Conservation (phyloP, 1,140 invertebrate species). For the Zaprionus kolodkinae region DNA sequence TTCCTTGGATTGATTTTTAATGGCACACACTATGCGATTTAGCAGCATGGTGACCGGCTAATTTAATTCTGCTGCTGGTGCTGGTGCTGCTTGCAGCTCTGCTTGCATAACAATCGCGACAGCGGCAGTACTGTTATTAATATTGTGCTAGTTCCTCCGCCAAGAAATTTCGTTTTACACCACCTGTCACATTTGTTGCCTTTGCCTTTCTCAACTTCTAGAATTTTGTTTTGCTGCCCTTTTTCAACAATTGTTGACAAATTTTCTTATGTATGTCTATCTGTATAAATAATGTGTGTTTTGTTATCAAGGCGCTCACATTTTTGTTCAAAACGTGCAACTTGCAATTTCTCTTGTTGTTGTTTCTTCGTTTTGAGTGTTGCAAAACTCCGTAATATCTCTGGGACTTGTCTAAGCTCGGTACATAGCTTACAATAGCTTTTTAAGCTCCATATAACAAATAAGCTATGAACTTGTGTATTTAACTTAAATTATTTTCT, state of each 20-base stretch:
- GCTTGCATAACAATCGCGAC: constrained; percentile 45
- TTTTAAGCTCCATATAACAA: not conserved
- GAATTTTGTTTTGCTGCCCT: constrained; percentile 53
- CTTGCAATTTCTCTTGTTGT: constrained; percentile 53
- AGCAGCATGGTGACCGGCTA: constrained; percentile 70
- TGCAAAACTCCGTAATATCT: constrained; percentile 25
- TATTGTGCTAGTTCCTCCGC: constrained; percentile 54
- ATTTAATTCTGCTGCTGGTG: constrained; percentile 47
- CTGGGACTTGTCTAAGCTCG: constrained; percentile 13
- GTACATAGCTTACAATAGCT: constrained; percentile 8
- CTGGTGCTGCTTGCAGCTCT: constrained; percentile 41
- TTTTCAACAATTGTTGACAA: constrained; percentile 35
- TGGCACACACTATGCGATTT: constrained; percentile 74
- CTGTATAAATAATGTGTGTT: constrained; percentile 18
- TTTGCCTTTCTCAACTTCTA: constrained; percentile 42
- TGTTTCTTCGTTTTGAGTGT: constrained; percentile 23
- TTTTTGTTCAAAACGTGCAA: constrained; percentile 73
- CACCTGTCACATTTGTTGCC: constrained; percentile 60
- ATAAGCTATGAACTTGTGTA: constrained; percentile 8
- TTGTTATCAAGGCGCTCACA: constrained; percentile 64
- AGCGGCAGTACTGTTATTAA: constrained; percentile 32
- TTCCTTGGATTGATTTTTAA: constrained; percentile 84
- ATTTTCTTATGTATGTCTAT: constrained; percentile 20
- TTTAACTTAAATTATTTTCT: not conserved
- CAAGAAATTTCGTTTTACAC: constrained; percentile 48